These are phyloP conservation scores for Xylota segnis DNA, from an alignment of 2,888 invertebrate genomes.

Conservation along the genomic window DNA sequence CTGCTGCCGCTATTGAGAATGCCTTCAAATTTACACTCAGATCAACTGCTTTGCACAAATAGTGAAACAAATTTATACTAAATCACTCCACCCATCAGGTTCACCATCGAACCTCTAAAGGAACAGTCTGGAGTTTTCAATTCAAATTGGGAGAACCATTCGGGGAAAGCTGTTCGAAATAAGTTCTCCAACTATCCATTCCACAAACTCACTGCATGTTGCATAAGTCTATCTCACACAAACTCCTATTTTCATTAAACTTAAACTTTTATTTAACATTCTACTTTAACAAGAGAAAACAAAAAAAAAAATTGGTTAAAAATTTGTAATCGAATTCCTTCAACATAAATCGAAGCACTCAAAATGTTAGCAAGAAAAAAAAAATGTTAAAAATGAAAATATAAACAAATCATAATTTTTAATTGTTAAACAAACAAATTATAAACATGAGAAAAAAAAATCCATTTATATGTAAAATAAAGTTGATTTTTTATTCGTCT, in stretches of 20 bases:
- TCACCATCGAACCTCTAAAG: no score
- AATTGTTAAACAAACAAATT: constrained; percentile 22
- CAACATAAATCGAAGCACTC: constrained; percentile 49
- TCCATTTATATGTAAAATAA: constrained; percentile 66
- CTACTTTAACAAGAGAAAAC: background rate
- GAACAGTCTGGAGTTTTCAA: no score
- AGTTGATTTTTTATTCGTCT: constrained; percentile 76
- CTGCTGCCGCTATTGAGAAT: background rate
- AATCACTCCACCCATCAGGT: background rate
- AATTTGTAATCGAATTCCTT: constrained; percentile 15
- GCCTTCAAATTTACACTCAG: background rate
- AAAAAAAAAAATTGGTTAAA: constrained; percentile 15
- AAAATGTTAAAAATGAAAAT: constrained; percentile 38
- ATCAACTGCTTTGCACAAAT: background rate
- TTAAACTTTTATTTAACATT: background rate
- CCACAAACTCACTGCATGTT: background rate
- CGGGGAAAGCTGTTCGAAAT: no score
- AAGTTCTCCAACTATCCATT: no score
- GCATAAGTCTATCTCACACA: background rate
- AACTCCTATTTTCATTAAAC: background rate
- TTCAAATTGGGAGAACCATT: no score
- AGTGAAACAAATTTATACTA: background rate
- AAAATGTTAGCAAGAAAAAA: constrained; percentile 40
- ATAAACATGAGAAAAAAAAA: constrained; percentile 35
- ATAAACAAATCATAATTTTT: constrained; percentile 20